Percentiles rank a stretch among this genome's conserved stretches.
Evolutionary conservation across 2,797 vertebrate genomes (phyloP).

Genomic region (Rhinogobio ventralis): DNA sequence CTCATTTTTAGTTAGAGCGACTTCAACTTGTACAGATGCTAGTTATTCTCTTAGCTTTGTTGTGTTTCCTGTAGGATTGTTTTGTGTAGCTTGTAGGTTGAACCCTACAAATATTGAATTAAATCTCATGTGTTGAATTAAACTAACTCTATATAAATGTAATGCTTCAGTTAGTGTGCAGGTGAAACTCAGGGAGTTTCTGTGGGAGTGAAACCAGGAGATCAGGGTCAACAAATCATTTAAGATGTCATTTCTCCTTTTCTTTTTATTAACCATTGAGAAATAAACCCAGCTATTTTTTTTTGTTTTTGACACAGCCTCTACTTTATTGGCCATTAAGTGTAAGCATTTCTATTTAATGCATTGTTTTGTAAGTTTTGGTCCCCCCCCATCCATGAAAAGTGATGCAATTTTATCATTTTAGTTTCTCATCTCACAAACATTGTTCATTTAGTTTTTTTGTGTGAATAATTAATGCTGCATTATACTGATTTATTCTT

Average conservation of each 20-base stretch:
- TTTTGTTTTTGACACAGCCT: background rate
- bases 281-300: background rate
- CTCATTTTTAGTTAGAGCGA: too few species aligned
- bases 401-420: background rate
- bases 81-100: background rate
- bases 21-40: too few species aligned
- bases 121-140: background rate
- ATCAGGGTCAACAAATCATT: background rate
- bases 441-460: background rate
- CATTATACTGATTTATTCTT: background rate
- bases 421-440: background rate
- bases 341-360: background rate
- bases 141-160: background rate
- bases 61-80: background rate
- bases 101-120: background rate
- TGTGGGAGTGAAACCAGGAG: slow-evolving; percentile 12
- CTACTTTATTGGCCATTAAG: background rate
- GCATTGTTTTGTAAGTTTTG: too few species aligned
- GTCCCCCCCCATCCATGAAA: background rate
- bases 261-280: background rate
- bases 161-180: background rate
- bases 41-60: background rate
- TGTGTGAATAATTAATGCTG: background rate
- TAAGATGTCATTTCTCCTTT: background rate
- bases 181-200: slow-evolving; percentile 15